These are phyloP conservation scores for Parazoanthus darwini DNA, from an alignment of 92 coral and sea anemone species.

Conservation along the genomic window DNA sequence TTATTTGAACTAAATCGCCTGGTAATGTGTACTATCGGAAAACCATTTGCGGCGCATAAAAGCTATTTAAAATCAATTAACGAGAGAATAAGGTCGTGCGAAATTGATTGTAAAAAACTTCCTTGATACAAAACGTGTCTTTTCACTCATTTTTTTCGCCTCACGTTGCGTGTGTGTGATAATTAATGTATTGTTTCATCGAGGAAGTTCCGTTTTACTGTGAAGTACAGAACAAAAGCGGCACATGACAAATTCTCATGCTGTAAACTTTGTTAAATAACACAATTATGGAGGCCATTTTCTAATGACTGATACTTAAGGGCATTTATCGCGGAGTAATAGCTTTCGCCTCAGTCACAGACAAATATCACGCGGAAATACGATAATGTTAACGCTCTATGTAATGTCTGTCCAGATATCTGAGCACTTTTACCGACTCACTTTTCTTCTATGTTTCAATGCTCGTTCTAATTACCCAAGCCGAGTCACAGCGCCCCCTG, in stretches of 20 bases:
- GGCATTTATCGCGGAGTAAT: neutral
- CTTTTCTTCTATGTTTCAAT: neutral
- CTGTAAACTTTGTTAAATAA: slow-evolving; percentile 26
- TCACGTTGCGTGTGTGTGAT: slow-evolving; percentile 16
- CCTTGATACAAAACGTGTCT: neutral
- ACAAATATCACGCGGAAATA: neutral
- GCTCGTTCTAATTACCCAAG: neutral
- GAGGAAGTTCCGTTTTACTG: slow-evolving; percentile 21
- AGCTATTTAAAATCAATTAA: slow-evolving; percentile 41
- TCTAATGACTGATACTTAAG: slow-evolving; percentile 14
- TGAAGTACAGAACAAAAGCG: slow-evolving; percentile 18
- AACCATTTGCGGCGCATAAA: slow-evolving; percentile 36
- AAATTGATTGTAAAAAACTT: slow-evolving; percentile 32
- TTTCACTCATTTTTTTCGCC: slow-evolving; percentile 1
- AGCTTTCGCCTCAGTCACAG: neutral
- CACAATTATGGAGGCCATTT: slow-evolving; percentile 26
- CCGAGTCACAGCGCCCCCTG: neutral
- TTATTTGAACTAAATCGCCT: slow-evolving; percentile 21
- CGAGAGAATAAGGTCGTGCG: slow-evolving; percentile 27
- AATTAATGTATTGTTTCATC: slow-evolving; percentile 13
- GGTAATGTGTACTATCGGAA: slow-evolving; percentile 26
- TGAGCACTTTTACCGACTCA: neutral
- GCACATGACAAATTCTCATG: slow-evolving; percentile 38
- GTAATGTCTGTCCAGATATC: neutral
- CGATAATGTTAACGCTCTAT: neutral